Evolutionary conservation across 2,888 invertebrate genomes (phyloP).

Genomic region (Nesidiocoris tenuis): DNA sequence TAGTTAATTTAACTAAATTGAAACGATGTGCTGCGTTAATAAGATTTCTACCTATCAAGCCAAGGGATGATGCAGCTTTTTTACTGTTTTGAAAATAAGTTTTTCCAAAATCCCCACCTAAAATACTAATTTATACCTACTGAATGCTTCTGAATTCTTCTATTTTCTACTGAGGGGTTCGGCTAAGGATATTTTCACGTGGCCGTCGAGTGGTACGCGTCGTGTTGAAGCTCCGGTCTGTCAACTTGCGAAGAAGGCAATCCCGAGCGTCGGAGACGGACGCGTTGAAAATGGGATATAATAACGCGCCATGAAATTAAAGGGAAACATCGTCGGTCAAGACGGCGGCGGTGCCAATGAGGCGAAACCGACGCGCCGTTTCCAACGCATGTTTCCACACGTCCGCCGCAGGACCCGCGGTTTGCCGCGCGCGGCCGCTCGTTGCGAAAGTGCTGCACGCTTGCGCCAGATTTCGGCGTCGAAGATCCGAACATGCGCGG

Average conservation of each 20-base stretch:
- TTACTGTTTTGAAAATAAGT: no score
- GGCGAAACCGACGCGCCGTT: conserved; percentile 31
- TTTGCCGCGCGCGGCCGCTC: background rate
- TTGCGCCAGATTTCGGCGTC: conserved; percentile 33
- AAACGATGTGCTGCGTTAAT: no score
- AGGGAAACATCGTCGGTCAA: conserved; percentile 24
- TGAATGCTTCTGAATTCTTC: no score
- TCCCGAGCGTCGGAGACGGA: conserved; percentile 21
- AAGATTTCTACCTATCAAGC: no score
- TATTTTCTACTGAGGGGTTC: no score
- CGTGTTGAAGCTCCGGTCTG: background rate
- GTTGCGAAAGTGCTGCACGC: conserved; percentile 35
- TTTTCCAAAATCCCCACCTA: no score
- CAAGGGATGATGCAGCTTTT: no score
- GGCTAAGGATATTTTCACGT: no score
- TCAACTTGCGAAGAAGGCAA: conserved; percentile 27
- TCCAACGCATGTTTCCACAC: conserved; percentile 31
- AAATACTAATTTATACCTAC: no score
- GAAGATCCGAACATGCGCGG: background rate
- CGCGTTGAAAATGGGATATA: conserved; percentile 32
- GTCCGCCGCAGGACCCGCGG: background rate
- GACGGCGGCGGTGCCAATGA: conserved; percentile 21
- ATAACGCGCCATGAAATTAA: conserved; percentile 40
- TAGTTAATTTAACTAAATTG: no score
- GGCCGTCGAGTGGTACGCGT: no score